Base-by-base conservation (phyloP, 2,888 invertebrate genomes). In the Drosophila basisetae region DNA sequence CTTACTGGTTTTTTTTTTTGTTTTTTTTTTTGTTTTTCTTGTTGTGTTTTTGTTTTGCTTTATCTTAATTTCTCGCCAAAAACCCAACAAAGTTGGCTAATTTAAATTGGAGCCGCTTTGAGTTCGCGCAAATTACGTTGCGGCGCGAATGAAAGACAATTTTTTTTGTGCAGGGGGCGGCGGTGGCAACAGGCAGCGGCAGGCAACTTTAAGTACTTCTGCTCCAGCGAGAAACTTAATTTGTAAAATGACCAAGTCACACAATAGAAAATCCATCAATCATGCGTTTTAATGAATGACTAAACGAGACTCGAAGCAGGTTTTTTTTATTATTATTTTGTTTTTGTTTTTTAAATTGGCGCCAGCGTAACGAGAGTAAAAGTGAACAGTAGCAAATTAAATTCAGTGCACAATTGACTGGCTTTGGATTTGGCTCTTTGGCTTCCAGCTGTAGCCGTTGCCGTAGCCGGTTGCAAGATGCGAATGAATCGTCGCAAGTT, bases 401-500 rank as follows among this genome's bases (percentile, higher is more conserved):
- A 67, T 73, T 63, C 60, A 31, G 18, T 56, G 37, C 43, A 52
- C 33, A 72, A 77, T 64, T 25, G 43, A 22, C 31, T 37, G 39
- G 5, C 16, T 41, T 41, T 41, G 41, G 41, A 37, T n/a, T n/a
- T n/a, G 41, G n/a, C 3, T 35, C 5, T 28, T 28, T 28, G 52
- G 43, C 35, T 72, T 80, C 49, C 78, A 84, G 73, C 7, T 7
- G 35, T 33, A 78, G 73, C 9, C 9, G 33, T 11, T 2, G 71
- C 7, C 7, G 33, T 11, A 1, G 10, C 9, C 25, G 47, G 47
- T 7, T 22, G 50, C 41, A 25, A 16, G n/a, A 74, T 72, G 68
- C 59, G 55, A 55, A 87, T 92, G 89, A 92, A 84, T 67, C 90
- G 92, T 35, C 89, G 89, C 60, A 92, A 92, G 76, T 66, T 91